phyloP scores from a whole-genome alignment of 2,888 invertebrate genomes.

The Acanthosepion pharaonis region DNA sequence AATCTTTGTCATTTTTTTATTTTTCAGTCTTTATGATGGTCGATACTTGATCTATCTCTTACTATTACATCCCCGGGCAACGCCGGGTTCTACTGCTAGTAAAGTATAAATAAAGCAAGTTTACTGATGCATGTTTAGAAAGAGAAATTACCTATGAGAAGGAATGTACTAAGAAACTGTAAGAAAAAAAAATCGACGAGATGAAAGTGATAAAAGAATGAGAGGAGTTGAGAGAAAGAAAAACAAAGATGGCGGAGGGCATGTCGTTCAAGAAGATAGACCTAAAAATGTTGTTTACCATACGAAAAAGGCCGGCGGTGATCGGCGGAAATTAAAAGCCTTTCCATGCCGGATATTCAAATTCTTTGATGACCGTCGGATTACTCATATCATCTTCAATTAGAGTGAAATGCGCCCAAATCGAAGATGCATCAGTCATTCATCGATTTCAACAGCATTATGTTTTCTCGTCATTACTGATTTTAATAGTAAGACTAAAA shows the following conservation, averaged over 20 bases:
- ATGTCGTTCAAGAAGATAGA: neutral
- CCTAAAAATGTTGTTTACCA: neutral
- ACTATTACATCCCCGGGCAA: too few relatives aligned
- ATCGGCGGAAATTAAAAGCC: neutral
- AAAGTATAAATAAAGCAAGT: too few relatives aligned
- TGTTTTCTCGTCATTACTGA: neutral
- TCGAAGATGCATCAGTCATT: neutral
- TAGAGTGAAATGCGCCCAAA: neutral
- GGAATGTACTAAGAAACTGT: too few relatives aligned
- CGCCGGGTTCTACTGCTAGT: too few relatives aligned
- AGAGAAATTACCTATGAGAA: too few relatives aligned
- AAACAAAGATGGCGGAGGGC: neutral
- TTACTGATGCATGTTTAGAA: too few relatives aligned
- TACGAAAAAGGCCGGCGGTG: neutral
- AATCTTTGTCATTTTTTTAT: too few relatives aligned
- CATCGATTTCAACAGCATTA: neutral
- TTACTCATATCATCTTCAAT: neutral
- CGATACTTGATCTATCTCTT: too few relatives aligned
- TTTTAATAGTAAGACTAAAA: neutral
- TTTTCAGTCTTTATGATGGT: too few relatives aligned
- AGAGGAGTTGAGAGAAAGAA: neutral
- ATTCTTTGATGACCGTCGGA: neutral
- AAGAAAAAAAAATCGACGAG: too few relatives aligned
- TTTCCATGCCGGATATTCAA: neutral
- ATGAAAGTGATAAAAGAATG: too few relatives aligned